Conservation (phyloP, 2,888 invertebrate genomes). For the Reticulitermes lucifugus region DNA sequence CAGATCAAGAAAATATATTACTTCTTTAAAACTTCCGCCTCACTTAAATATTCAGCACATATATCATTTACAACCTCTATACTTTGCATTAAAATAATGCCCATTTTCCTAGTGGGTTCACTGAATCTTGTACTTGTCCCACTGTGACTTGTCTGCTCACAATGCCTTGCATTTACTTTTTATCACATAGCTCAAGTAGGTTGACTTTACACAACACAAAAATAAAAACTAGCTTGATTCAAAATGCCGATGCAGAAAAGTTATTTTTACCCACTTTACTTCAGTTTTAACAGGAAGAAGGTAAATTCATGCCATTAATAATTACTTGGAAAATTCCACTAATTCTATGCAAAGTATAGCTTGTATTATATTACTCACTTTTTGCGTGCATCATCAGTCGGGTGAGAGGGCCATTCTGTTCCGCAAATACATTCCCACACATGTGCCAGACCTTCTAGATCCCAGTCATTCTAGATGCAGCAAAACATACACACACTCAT, state of each 20-base stretch:
- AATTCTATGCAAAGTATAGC: conserved; percentile 95
- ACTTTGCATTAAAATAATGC: conserved; percentile 94
- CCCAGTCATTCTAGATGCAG: too few relatives aligned
- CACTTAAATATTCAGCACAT: neutral
- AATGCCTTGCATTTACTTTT: neutral
- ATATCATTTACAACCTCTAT: conserved; percentile 80
- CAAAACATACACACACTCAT: too few relatives aligned
- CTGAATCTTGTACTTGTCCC: neutral
- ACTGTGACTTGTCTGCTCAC: neutral
- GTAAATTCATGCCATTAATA: conserved; percentile 60
- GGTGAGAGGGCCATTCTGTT: conserved; percentile 54
- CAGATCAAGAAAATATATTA: neutral
- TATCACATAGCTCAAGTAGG: neutral
- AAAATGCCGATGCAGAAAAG: conserved; percentile 22
- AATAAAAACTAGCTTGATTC: conserved; percentile 25
- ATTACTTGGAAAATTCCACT: conserved; percentile 83
- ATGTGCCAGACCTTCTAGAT: neutral
- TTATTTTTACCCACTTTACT: conserved; percentile 8
- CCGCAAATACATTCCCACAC: conserved; percentile 52
- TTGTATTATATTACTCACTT: conserved; percentile 66
- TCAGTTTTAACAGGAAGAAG: conserved; percentile 2
- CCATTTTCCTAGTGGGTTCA: conserved; percentile 77
- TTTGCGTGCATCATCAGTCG: conserved; percentile 30
- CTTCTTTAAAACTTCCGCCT: neutral
- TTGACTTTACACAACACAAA: conserved; percentile 8